These are phyloP conservation scores for Poeciliopsis retropinna DNA, from an alignment of 2,113 vertebrate genomes.

Conservation along the genomic window DNA sequence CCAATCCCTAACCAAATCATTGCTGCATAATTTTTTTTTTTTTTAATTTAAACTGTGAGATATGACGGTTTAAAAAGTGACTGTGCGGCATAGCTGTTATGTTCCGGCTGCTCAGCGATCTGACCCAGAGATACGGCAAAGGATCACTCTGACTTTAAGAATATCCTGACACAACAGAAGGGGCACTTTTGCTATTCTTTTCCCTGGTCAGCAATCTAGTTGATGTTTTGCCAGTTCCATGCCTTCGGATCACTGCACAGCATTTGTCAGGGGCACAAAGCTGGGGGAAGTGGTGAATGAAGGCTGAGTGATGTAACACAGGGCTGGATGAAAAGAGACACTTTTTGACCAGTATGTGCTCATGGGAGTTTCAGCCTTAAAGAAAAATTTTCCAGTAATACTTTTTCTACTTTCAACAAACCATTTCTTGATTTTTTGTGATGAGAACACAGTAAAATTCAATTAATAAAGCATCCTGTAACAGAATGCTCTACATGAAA, in stretches of 20 bases:
- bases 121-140: neutral
- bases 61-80: neutral
- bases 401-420: constrained; percentile 43
- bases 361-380: constrained; percentile 29
- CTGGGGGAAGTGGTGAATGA: constrained; percentile 56
- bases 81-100: neutral
- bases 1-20: neutral
- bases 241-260: constrained; percentile 68
- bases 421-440: constrained; percentile 16
- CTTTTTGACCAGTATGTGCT: constrained; percentile 63
- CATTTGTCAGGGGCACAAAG: constrained; percentile 71
- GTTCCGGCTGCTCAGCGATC: neutral
- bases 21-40: no score
- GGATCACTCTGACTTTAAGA: constrained; percentile 38
- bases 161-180: constrained; percentile 66
- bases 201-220: constrained; percentile 65
- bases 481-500: constrained; percentile 15
- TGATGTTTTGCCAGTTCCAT: constrained; percentile 67
- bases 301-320: constrained; percentile 68
- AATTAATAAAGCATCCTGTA: constrained; percentile 43
- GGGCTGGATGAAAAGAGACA: constrained; percentile 60
- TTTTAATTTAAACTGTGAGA: no score
- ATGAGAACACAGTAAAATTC: constrained; percentile 31
- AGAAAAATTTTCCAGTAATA: constrained; percentile 29
- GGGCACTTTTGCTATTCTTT: constrained; percentile 61